phyloP scores from a whole-genome alignment of 2,113 vertebrate species.

The Dipodomys spectabilis region DNA sequence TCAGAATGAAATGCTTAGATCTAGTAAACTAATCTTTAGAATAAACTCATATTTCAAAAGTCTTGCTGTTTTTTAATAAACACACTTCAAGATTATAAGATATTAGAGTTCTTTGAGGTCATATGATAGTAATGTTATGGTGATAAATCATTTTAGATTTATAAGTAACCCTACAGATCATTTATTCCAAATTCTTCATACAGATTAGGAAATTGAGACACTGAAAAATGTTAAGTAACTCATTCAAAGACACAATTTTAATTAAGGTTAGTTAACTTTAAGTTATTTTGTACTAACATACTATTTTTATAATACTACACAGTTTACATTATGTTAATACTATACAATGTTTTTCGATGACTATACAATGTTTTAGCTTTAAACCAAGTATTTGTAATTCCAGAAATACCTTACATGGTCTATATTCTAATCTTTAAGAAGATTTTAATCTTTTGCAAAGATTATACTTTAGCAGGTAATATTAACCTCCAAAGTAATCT shows the following conservation, averaged over 20 bases:
- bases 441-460: neutral
- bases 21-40: constrained; percentile 21
- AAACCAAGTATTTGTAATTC: neutral
- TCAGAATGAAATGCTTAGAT: constrained; percentile 48
- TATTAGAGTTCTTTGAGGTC: neutral
- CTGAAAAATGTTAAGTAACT: neutral
- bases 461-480: neutral
- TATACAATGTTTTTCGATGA: neutral
- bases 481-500: neutral
- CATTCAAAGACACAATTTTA: neutral
- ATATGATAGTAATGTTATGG: neutral
- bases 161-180: neutral
- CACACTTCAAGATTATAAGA: neutral
- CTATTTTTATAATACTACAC: neutral
- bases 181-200: constrained; percentile 7
- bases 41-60: constrained; percentile 18
- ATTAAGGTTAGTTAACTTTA: neutral
- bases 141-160: constrained; percentile 21
- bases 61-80: constrained; percentile 50
- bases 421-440: neutral
- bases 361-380: neutral
- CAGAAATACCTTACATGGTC: neutral
- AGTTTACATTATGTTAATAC: neutral
- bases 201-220: neutral
- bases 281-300: neutral